Percentiles rank a stretch among this genome's conserved stretches.
phyloP scores from a whole-genome alignment of 2,888 invertebrate species.

The Rhingia campestris region DNA sequence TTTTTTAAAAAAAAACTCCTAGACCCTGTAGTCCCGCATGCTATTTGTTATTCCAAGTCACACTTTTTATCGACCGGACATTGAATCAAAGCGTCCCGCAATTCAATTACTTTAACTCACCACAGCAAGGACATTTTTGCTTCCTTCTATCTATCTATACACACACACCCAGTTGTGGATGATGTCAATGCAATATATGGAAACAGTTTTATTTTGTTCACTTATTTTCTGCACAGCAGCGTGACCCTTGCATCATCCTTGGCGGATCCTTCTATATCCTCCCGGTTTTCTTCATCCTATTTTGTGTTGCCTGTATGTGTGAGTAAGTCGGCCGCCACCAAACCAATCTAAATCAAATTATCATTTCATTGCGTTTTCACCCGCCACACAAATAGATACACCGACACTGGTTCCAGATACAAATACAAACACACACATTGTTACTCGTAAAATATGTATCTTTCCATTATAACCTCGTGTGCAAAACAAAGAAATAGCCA shows the following conservation, averaged over 20 bases:
- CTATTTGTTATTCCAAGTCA: slow-evolving; percentile 46
- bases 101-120: slow-evolving; percentile 64
- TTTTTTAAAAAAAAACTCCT: slow-evolving; percentile 19
- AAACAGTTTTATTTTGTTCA: not conserved
- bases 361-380: slow-evolving; percentile 53
- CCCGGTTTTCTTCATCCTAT: not conserved
- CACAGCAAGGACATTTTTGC: slow-evolving; percentile 42
- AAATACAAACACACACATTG: slow-evolving; percentile 1
- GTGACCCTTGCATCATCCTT: slow-evolving; percentile 17
- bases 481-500: slow-evolving; percentile 15
- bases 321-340: slow-evolving; percentile 24
- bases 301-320: not conserved
- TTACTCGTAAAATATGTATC: slow-evolving; percentile 34
- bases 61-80: slow-evolving; percentile 55
- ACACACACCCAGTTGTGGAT: not conserved
- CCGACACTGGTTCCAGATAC: not conserved
- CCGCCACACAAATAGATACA: not conserved
- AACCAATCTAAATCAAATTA: slow-evolving; percentile 73
- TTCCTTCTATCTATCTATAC: slow-evolving; percentile 1
- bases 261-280: not conserved
- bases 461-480: slow-evolving; percentile 44
- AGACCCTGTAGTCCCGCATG: slow-evolving; percentile 5
- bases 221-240: not conserved
- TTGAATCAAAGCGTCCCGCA: slow-evolving; percentile 64
- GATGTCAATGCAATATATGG: slow-evolving; percentile 9